A percentile compares a stretch with the other conserved stretches of the same genome.
Evolutionary conservation across 92 coral and sea anemone species (phyloP).

Genomic region (Meandrina meandrites): DNA sequence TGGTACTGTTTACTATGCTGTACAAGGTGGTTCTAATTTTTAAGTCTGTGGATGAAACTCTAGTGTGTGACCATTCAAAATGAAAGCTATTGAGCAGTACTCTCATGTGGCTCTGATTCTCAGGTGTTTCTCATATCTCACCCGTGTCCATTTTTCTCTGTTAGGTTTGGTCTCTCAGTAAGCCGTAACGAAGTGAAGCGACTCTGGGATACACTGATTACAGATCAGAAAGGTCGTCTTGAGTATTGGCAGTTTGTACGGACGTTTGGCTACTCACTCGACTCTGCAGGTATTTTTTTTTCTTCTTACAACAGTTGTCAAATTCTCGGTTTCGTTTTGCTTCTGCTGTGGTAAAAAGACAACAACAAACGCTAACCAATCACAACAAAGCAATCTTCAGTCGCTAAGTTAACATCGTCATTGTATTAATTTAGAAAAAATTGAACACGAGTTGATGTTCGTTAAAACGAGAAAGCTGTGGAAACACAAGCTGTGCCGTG

Average conservation of each 20-base stretch:
- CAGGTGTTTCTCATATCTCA: not conserved
- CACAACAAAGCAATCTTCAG: not conserved
- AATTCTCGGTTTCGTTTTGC: too few species aligned
- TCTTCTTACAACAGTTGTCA: not conserved
- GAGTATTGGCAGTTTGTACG: slow-evolving; percentile 95
- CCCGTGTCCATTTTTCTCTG: not conserved
- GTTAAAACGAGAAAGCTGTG: too few species aligned
- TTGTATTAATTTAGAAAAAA: too few species aligned
- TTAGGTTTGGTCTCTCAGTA: slow-evolving; percentile 82
- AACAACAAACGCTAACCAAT: not conserved
- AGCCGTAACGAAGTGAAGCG: slow-evolving; percentile 87
- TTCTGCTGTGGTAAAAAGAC: too few species aligned
- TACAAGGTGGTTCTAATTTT: too few species aligned
- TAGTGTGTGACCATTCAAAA: too few species aligned
- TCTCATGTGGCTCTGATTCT: not conserved
- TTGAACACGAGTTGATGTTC: too few species aligned
- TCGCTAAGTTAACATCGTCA: too few species aligned
- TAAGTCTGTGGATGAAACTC: too few species aligned
- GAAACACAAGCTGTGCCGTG: too few species aligned
- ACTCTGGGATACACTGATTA: slow-evolving; percentile 93
- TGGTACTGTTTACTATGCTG: too few species aligned
- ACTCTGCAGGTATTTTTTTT: slow-evolving; percentile 72
- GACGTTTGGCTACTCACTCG: slow-evolving; percentile 80
- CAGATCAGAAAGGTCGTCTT: slow-evolving; percentile 85
- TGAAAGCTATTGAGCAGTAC: not conserved